These are phyloP conservation scores for Drosophila rubida DNA, from an alignment of 2,888 invertebrate species.

Conservation along the genomic window DNA sequence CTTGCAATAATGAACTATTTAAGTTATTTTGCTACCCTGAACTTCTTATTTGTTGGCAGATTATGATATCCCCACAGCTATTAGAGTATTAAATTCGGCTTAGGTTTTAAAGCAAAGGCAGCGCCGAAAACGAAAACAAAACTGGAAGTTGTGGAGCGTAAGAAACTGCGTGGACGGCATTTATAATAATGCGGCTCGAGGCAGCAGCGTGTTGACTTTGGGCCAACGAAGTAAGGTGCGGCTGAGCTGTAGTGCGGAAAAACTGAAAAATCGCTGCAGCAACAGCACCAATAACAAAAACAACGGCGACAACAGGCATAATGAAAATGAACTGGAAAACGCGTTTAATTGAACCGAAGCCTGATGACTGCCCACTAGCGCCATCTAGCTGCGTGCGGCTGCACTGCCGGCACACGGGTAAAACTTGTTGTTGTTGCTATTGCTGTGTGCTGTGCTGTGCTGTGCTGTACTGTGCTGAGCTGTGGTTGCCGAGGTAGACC, in stretches of 20 bases:
- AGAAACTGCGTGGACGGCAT: conserved; percentile 83
- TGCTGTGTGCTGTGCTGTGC: conserved; percentile 14
- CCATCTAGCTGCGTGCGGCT: conserved; percentile 75
- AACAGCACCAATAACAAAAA: conserved; percentile 4
- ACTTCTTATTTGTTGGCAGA: not conserved
- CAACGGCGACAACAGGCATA: conserved; percentile 25
- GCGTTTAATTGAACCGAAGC: conserved; percentile 75
- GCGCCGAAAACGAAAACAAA: conserved; percentile 42
- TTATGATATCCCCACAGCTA: not conserved
- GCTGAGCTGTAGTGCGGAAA: conserved; percentile 70
- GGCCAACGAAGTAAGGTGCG: conserved; percentile 72
- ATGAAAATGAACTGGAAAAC: conserved; percentile 65
- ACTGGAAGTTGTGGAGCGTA: conserved; percentile 73
- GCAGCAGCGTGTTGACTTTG: conserved; percentile 51
- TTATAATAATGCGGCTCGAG: conserved; percentile 76
- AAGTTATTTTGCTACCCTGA: not conserved
- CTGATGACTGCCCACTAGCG: conserved; percentile 71
- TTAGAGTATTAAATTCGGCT: conserved; percentile 33
- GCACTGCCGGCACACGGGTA: conserved; percentile 57
- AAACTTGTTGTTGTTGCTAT: conserved; percentile 47
- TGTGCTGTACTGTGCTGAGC: conserved; percentile 22
- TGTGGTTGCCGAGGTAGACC: conserved; percentile 50
- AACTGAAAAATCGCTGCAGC: conserved; percentile 54
- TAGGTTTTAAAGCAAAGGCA: conserved; percentile 37
- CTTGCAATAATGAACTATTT: too few relatives aligned